Base-by-base conservation (phyloP, 2,113 vertebrate species). In the Taxidea taxus region DNA sequence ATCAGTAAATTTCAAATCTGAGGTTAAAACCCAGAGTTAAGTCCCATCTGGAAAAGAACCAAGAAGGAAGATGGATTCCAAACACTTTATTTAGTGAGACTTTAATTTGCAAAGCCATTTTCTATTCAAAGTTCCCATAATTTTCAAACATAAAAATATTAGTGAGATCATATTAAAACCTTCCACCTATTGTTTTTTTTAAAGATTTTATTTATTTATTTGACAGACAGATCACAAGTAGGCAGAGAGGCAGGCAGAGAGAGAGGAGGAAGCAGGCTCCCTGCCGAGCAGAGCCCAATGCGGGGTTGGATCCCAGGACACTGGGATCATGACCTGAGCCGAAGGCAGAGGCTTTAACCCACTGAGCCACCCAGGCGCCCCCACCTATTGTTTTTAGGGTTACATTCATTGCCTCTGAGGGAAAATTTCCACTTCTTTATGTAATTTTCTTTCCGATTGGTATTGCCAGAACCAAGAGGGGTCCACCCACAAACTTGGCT, bases 81-180 rank as follows among this genome's bases (percentile, higher is more conserved):
- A 90, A 34, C 7, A 92, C 23, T 91, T 93, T 49, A 85, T 42
- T 94, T 85, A 78, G 9, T 86, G 31, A 42, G 39, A 89, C 60
- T 66, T 83, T 83, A 80, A 87, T 85, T 87, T 81, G 62, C 60
- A 72, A 94, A 95, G 44, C 13, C 13, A 51, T 81, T 82, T 93
- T 90, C 42, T 4, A 60, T 75, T 96, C 54, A 95, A 83, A 68
- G 21, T 92, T 90, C 42, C 39, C 15, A 94, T 88, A 29, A 93
- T 80, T 90, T 95, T 93, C 68, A 58, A 62, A 77, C 20, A 74
- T 56, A 75, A 93, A 89, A 91, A 74, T 86, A 51, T 68, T 87
- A 83, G 10, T 80, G 78, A 78, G 44, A 80, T 87, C 47, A 54
- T 39, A 62, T 31, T 95, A 78, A 70, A 90, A 78, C 34, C 10